phyloP scores from a whole-genome alignment of 2,888 invertebrate species.

The Baronia brevicornis region DNA sequence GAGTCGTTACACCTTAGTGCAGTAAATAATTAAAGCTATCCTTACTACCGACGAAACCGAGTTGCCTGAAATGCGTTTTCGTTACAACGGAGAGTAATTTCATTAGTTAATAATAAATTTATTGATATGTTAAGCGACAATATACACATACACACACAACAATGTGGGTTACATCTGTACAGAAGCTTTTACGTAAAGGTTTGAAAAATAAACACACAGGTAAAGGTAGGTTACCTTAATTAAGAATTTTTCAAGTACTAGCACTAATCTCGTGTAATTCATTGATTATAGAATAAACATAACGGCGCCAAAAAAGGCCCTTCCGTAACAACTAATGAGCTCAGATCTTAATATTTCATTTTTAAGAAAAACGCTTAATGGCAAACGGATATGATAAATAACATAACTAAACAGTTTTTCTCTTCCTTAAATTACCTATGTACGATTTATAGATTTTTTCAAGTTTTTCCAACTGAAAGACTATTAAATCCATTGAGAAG shows the following conservation, averaged over 20 bases:
- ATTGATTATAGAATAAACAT: constrained; percentile 5
- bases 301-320: constrained; percentile 20
- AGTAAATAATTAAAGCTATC: constrained; percentile 57
- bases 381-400: constrained; percentile 13
- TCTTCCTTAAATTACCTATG: constrained; percentile 37
- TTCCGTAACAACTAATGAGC: constrained; percentile 29
- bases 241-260: no score
- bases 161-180: constrained; percentile 8
- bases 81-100: constrained; percentile 9
- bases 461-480: constrained; percentile 72
- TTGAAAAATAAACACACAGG: constrained; percentile 11
- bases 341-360: constrained; percentile 40
- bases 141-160: constrained; percentile 4
- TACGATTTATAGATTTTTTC: constrained; percentile 55
- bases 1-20: constrained; percentile 26
- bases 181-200: constrained; percentile 15
- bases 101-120: constrained; percentile 11
- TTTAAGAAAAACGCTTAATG: constrained; percentile 27
- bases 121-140: constrained; percentile 32
- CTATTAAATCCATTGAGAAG: constrained; percentile 68
- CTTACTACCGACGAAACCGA: constrained; percentile 38
- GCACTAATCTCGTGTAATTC: no score
- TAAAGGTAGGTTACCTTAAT: no score
- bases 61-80: constrained; percentile 17
- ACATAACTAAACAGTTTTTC: constrained; percentile 26